Evolutionary conservation across 2,797 vertebrate species (phyloP).

Genomic region (Phrynocephalus forsythii): DNA sequence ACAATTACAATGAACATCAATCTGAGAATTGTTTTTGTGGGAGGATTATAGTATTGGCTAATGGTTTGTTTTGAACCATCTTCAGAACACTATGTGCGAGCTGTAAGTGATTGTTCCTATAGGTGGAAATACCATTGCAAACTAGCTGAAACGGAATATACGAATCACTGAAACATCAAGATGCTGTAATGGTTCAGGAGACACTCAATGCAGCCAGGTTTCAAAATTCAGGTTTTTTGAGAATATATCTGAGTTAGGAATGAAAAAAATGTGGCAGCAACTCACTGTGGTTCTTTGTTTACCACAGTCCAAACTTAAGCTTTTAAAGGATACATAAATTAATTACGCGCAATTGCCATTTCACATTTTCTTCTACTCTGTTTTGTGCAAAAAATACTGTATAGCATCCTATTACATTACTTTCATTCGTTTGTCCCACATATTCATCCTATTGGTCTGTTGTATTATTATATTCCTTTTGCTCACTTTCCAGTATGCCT

Average conservation of each 20-base stretch:
- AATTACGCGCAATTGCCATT: not conserved
- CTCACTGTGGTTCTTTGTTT: not conserved
- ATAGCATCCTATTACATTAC: not conserved
- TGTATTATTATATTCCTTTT: not conserved
- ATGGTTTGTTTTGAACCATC: constrained; percentile 3
- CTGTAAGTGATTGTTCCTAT: too few relatives aligned
- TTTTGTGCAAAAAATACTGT: not conserved
- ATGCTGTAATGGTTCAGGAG: not conserved
- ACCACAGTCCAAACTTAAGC: not conserved
- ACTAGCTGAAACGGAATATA: not conserved
- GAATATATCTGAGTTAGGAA: not conserved
- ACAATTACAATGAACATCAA: not conserved
- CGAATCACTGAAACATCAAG: not conserved
- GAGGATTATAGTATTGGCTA: not conserved
- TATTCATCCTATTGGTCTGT: not conserved
- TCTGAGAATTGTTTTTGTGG: not conserved
- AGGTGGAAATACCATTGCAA: not conserved
- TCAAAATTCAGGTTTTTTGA: not conserved
- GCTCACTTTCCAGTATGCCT: not conserved
- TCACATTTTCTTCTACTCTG: not conserved
- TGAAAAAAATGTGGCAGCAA: not conserved
- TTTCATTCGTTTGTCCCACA: too few relatives aligned
- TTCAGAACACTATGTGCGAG: not conserved
- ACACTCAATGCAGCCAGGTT: not conserved
- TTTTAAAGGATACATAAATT: not conserved